These are phyloP conservation scores for Delphinus delphis DNA, from an alignment of 2,113 vertebrate species.

Conservation along the genomic window DNA sequence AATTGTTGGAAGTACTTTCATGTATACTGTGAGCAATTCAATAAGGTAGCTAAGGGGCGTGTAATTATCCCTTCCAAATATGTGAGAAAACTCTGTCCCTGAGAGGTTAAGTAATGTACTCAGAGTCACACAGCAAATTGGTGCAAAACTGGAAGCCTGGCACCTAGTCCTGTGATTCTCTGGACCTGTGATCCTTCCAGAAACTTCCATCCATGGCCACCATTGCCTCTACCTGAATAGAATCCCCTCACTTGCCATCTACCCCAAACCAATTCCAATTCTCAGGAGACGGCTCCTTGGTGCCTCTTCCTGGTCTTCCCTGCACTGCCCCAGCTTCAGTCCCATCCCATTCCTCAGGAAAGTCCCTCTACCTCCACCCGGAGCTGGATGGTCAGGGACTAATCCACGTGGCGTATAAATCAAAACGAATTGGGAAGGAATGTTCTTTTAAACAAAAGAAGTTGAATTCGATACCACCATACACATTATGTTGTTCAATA, in stretches of 20 bases:
- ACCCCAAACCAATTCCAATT: background rate
- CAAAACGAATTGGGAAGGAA: background rate
- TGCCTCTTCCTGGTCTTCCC: background rate
- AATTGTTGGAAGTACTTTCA: background rate
- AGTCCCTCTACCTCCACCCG: background rate
- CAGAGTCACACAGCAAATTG: background rate
- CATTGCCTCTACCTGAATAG: background rate
- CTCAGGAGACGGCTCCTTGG: background rate
- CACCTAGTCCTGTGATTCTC: background rate
- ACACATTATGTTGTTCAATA: slow-evolving; percentile 47
- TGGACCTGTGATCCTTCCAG: background rate
- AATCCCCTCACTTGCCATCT: background rate
- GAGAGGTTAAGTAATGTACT: background rate
- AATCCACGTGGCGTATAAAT: background rate
- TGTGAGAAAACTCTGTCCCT: background rate
- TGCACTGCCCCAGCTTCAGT: background rate
- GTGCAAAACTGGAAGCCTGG: background rate
- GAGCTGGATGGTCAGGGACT: background rate
- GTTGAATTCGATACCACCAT: background rate
- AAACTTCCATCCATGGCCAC: background rate
- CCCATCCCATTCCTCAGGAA: background rate
- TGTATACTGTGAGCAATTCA: background rate
- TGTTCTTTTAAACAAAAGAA: slow-evolving; percentile 14
- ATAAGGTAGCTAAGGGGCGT: background rate
- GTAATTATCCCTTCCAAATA: background rate